Evolutionary conservation across 2,888 invertebrate genomes (phyloP).

Genomic region (Acrobeloides nanus): DNA sequence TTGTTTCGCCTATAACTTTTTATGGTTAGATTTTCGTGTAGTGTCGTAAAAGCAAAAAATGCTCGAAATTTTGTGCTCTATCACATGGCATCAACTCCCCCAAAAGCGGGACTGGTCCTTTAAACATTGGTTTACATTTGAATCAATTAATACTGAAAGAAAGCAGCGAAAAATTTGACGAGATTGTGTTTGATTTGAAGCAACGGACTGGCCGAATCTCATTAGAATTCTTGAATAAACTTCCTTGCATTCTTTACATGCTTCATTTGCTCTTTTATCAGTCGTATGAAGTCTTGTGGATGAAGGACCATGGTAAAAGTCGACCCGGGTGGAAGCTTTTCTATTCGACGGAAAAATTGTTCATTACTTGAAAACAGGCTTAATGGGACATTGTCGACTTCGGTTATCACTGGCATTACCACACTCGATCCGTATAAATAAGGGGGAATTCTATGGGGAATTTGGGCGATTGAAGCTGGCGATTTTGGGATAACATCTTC

Average conservation of each 20-base stretch:
- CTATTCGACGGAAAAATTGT: constrained; percentile 17
- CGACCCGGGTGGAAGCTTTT: constrained; percentile 12
- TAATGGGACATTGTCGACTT: constrained; percentile 23
- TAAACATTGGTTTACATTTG: too few species aligned
- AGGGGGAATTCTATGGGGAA: constrained; percentile 7
- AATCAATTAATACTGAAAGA: too few species aligned
- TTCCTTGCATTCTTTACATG: constrained; percentile 10
- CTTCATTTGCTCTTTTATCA: constrained; percentile 17
- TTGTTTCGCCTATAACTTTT: too few species aligned
- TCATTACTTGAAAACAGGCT: constrained; percentile 25
- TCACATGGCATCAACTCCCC: too few species aligned
- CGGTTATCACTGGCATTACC: constrained; percentile 22
- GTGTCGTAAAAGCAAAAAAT: too few species aligned
- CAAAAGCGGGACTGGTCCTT: too few species aligned
- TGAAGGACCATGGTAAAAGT: constrained; percentile 16
- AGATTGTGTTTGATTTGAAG: too few species aligned
- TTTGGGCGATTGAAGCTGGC: constrained; percentile 4
- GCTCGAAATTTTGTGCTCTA: too few species aligned
- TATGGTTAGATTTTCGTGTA: too few species aligned
- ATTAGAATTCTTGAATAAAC: constrained; percentile 10
- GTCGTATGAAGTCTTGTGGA: constrained; percentile 15
- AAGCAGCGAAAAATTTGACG: too few species aligned
- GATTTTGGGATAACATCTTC: constrained; percentile 5
- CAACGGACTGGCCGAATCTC: too few species aligned
- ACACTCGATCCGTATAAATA: constrained; percentile 16